Evolutionary conservation across 2,113 vertebrate species (phyloP).

Genomic region (Ellobius talpinus): DNA sequence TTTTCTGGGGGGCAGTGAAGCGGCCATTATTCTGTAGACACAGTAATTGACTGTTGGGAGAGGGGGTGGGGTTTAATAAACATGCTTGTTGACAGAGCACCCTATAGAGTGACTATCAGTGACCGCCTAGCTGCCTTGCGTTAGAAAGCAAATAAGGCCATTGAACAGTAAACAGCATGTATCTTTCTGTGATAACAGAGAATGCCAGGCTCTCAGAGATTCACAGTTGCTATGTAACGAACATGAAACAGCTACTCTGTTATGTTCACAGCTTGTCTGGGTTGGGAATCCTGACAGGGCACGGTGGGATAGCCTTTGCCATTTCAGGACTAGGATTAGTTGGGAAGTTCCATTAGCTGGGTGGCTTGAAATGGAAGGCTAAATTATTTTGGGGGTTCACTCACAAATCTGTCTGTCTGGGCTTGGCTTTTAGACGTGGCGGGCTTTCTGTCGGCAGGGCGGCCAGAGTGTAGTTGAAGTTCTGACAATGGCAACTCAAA

Average conservation of each 20-base stretch:
- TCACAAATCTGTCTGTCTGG: not conserved
- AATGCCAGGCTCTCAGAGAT: slow-evolving; percentile 26
- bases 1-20: not conserved
- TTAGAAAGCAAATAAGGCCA: slow-evolving; percentile 45
- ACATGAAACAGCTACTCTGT: not conserved
- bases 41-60: not conserved
- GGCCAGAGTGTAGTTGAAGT: not conserved
- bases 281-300: not conserved
- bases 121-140: not conserved
- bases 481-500: not conserved
- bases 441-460: not conserved
- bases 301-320: not conserved
- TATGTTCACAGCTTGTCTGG: not conserved
- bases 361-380: not conserved
- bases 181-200: slow-evolving; percentile 44
- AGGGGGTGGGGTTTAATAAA: slow-evolving; percentile 7
- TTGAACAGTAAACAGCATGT: slow-evolving; percentile 37
- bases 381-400: slow-evolving; percentile 25
- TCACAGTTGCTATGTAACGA: not conserved
- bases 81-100: not conserved
- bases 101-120: not conserved
- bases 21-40: not conserved
- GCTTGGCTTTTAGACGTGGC: not conserved
- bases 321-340: not conserved
- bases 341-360: not conserved